A percentile compares a stretch with the other conserved stretches of the same genome.
These are phyloP conservation scores for Porites evermanni DNA, from an alignment of 92 coral and sea anemone species.

Conservation along the genomic window DNA sequence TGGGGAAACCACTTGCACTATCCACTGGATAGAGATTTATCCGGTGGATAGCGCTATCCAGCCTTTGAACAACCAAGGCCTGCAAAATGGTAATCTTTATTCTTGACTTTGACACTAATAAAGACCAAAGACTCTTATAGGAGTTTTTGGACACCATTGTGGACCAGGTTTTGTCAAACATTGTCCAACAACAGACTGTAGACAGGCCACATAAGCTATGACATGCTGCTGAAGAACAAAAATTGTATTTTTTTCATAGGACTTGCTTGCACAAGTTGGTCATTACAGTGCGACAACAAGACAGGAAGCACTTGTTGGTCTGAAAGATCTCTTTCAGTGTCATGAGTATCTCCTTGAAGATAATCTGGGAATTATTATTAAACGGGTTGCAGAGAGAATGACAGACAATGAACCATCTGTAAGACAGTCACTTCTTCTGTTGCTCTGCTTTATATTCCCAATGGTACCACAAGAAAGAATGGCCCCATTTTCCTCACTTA, in stretches of 20 bases:
- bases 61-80: too few species aligned
- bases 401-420: slow-evolving; percentile 87
- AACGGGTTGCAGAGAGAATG: slow-evolving; percentile 71
- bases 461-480: slow-evolving; percentile 65
- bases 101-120: too few species aligned
- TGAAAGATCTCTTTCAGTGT: slow-evolving; percentile 77
- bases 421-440: slow-evolving; percentile 80
- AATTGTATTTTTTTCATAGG: slow-evolving; percentile 48
- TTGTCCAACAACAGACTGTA: too few species aligned
- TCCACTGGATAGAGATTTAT: too few species aligned
- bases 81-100: too few species aligned
- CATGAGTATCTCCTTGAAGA: slow-evolving; percentile 73
- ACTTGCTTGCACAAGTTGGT: slow-evolving; percentile 74
- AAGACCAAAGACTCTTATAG: too few species aligned
- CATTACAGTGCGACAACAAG: slow-evolving; percentile 89
- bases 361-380: slow-evolving; percentile 71
- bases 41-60: too few species aligned
- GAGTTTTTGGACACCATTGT: too few species aligned
- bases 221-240: background rate
- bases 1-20: too few species aligned
- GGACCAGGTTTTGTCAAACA: too few species aligned
- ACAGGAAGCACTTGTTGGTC: slow-evolving; percentile 84
- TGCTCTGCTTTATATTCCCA: slow-evolving; percentile 73
- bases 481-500: slow-evolving; percentile 79
- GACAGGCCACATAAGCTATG: too few species aligned